These are phyloP conservation scores for Pogonophryne albipinna DNA, from an alignment of 2,797 vertebrate genomes.

Conservation along the genomic window DNA sequence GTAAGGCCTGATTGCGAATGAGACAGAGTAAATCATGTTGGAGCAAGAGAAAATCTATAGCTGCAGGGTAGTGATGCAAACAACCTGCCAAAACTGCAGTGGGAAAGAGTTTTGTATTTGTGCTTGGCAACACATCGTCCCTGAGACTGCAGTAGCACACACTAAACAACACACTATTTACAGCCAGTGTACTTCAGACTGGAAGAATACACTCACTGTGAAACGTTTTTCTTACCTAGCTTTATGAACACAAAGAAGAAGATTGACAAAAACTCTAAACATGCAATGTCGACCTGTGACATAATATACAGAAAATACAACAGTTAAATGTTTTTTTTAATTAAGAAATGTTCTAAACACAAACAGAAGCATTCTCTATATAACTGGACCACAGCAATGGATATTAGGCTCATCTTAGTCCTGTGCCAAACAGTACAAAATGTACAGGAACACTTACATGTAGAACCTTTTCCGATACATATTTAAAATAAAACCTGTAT, in stretches of 20 bases:
- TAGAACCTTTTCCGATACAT: neutral
- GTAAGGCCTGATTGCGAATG: constrained; percentile 14
- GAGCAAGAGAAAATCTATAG: constrained; percentile 43
- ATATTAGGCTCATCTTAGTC: neutral
- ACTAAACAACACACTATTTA: constrained; percentile 22
- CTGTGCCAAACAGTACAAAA: neutral
- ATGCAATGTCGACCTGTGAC: neutral
- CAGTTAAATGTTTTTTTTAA: neutral
- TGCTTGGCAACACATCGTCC: constrained; percentile 18
- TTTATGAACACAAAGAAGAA: neutral
- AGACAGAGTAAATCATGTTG: constrained; percentile 48
- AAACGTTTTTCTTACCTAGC: neutral
- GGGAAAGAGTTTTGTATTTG: constrained; percentile 45
- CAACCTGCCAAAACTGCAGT: constrained; percentile 34
- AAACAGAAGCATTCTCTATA: neutral
- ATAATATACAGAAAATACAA: neutral
- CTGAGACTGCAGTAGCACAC: constrained; percentile 20
- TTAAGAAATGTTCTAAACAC: neutral
- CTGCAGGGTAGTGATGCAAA: constrained; percentile 47
- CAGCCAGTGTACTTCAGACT: neutral
- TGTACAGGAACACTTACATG: neutral
- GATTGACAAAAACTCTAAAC: neutral
- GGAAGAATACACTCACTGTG: neutral
- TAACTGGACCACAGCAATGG: neutral
- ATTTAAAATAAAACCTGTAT: neutral